Base-by-base conservation (phyloP, 1,140 invertebrate genomes). In the Ephestia elutella region DNA sequence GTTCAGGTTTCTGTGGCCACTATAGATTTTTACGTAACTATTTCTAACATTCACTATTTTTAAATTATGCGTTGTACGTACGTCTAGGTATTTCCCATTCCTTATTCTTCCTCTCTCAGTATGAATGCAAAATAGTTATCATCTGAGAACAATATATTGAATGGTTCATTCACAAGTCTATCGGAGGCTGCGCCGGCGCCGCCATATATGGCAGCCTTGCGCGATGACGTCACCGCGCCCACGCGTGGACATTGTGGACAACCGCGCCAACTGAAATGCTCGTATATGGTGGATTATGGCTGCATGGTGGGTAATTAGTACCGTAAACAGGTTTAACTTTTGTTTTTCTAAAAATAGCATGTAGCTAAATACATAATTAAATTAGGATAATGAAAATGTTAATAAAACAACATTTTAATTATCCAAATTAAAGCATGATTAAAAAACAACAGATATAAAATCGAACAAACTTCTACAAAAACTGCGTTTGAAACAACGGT, bases 191-290 rank as follows among this genome's bases (percentile, higher is more conserved):
- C 38, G n/a, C 11, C 8, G 32, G 32, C 32, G 8, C 13, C 38
- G 15, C 38, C 38, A 44, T 44, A 44, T 15, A 44, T 15, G 38
- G 38, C 38, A 4, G 38, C 38, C n/a, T 17, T 17, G 35, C 19
- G 38, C 44, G 25, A 19, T 57, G 44, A 57, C 56, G 56, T 49
- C 56, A 32, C 56, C 8, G n/a, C 56, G 38, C 38, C 56, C 56
- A 57, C 44, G 38, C 44, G 17, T 13, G 18, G 18, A 18, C 18
- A 10, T 17, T 21, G 17, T 13, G 18, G 18, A n/a, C 18, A 2
- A 50, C 18, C 19, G 49, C 49, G 7, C 18, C 49, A 11, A 19
- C 18, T 35, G 3, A 15, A 44, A 44, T 44, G 38, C 38, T 10
- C 38, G 2, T 15, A 44, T 44, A 44, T 44, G 38, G 38, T 2